These are phyloP conservation scores for Gymnocypris eckloni DNA, from an alignment of 2,797 vertebrate genomes.

Conservation along the genomic window DNA sequence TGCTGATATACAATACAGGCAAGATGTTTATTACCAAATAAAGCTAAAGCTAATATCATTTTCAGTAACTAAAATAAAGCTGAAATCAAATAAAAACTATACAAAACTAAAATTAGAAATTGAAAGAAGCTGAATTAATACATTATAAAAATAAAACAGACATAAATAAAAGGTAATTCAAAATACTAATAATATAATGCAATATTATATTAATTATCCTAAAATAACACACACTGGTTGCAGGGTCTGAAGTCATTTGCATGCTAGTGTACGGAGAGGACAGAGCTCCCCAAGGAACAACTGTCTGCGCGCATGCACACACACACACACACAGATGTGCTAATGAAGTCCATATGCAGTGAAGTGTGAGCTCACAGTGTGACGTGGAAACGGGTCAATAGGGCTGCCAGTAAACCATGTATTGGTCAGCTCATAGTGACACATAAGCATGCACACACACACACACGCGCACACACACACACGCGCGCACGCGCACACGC, in stretches of 20 bases:
- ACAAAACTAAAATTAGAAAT: background rate
- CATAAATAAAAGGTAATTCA: background rate
- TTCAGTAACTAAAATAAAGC: background rate
- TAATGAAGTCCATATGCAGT: conserved; percentile 68
- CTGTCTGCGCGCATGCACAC: too few species aligned
- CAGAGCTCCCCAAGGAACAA: too few species aligned
- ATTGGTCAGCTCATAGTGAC: conserved; percentile 60
- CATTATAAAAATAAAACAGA: background rate
- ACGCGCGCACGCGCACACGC: too few species aligned
- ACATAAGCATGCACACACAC: background rate
- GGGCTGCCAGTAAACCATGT: conserved; percentile 63
- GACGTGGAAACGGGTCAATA: conserved; percentile 35
- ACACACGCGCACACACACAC: too few species aligned
- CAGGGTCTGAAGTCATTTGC: too few species aligned
- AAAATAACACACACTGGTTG: too few species aligned
- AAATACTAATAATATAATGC: background rate
- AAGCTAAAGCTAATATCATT: background rate
- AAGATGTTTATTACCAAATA: background rate
- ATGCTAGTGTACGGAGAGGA: too few species aligned
- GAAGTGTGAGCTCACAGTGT: conserved; percentile 25
- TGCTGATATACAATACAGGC: background rate
- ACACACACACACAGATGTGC: background rate
- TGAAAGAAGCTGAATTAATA: background rate
- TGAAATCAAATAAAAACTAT: background rate
- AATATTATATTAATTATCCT: background rate